Evolutionary conservation across 2,888 invertebrate genomes (phyloP).

Genomic region (Dione juno): DNA sequence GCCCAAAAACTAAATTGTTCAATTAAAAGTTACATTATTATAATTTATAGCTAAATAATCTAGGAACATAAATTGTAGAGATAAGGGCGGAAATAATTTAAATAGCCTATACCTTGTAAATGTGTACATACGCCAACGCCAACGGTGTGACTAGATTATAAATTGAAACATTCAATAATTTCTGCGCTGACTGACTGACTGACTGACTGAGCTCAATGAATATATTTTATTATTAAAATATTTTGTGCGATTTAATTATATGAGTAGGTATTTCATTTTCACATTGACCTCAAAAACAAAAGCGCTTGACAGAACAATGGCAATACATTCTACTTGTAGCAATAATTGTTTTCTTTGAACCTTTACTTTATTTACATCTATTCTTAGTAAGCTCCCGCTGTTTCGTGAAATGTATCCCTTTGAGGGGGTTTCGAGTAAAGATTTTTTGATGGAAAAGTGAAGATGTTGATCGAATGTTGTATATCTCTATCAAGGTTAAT

Average conservation of each 20-base stretch:
- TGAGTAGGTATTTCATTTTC: conserved; percentile 12
- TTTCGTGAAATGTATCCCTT: neutral
- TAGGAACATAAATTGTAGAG: too few species aligned
- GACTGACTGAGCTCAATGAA: too few species aligned
- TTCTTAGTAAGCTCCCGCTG: neutral
- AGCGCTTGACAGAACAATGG: conserved; percentile 12
- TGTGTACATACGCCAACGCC: too few species aligned
- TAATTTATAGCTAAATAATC: too few species aligned
- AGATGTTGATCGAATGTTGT: neutral
- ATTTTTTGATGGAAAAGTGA: conserved; percentile 3
- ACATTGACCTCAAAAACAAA: conserved; percentile 21
- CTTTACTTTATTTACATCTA: conserved; percentile 9
- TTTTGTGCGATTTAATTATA: conserved; percentile 1
- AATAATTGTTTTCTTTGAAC: conserved; percentile 11
- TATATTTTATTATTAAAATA: neutral
- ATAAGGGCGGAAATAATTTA: too few species aligned
- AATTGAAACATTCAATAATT: too few species aligned
- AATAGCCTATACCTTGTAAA: too few species aligned
- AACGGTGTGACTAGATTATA: too few species aligned
- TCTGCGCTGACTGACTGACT: too few species aligned
- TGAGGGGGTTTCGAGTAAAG: neutral
- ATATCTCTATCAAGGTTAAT: too few species aligned
- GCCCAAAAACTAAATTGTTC: too few species aligned
- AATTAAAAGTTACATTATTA: too few species aligned
- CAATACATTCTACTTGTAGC: conserved; percentile 9